Conservation (phyloP, 2,797 vertebrate genomes). For the Rousettus madagascariensis region DNA sequence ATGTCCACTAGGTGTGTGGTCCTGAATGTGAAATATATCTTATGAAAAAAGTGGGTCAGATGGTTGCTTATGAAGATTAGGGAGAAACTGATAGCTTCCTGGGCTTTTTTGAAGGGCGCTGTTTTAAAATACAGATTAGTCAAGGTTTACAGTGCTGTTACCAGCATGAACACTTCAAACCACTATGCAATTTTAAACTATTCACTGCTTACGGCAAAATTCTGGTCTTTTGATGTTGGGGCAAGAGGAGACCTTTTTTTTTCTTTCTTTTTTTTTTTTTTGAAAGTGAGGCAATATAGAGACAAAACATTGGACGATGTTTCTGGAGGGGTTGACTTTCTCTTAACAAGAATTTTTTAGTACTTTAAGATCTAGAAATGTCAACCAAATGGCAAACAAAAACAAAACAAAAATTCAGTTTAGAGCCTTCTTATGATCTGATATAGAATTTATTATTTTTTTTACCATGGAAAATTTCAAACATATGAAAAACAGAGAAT, state of each 20-base stretch:
- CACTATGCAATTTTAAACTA: slow-evolving; percentile 58
- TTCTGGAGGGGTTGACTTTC: neutral
- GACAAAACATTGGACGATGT: neutral
- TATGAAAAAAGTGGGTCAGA: slow-evolving; percentile 80
- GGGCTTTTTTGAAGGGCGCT: slow-evolving; percentile 64
- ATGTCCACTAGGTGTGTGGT: slow-evolving; percentile 66
- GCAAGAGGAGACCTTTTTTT: neutral
- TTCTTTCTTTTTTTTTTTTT: neutral
- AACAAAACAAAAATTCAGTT: neutral
- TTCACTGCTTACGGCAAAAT: slow-evolving; percentile 69
- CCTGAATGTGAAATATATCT: slow-evolving; percentile 77
- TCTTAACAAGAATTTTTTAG: neutral
- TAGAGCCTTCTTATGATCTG: neutral
- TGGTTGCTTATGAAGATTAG: slow-evolving; percentile 70
- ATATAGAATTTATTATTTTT: neutral
- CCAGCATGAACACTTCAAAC: slow-evolving; percentile 63
- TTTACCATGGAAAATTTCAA: neutral
- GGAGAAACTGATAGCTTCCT: slow-evolving; percentile 43
- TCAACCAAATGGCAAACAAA: neutral
- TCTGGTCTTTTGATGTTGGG: slow-evolving; percentile 64
- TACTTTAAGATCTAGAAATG: slow-evolving; percentile 13
- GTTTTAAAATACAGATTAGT: slow-evolving; percentile 73
- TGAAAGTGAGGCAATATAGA: slow-evolving; percentile 42
- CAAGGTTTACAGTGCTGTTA: slow-evolving; percentile 56
- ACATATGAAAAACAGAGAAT: neutral